These are phyloP conservation scores for Drosophila histrio DNA, from an alignment of 2,888 invertebrate genomes.

Conservation along the genomic window DNA sequence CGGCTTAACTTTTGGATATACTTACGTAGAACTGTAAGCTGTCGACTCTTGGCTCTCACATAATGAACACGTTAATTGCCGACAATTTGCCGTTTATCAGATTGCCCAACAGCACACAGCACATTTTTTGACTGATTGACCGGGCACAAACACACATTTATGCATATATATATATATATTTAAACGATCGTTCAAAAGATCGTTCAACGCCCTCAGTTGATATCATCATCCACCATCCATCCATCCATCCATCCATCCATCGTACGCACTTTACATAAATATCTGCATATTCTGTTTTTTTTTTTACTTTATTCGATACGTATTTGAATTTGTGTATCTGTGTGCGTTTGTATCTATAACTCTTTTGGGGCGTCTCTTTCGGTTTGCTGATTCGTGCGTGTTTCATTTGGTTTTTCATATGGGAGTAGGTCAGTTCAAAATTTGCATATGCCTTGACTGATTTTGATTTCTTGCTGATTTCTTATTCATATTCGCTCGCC, in stretches of 20 bases:
- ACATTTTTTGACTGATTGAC: conserved; percentile 53
- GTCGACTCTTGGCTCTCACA: conserved; percentile 4
- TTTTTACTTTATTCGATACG: conserved; percentile 20
- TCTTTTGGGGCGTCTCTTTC: conserved; percentile 39
- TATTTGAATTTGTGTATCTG: conserved; percentile 21
- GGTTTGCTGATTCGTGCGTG: conserved; percentile 34
- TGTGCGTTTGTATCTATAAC: conserved; percentile 18
- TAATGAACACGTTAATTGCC: conserved; percentile 71
- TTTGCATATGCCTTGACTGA: conserved; percentile 76
- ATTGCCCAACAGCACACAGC: conserved; percentile 25
- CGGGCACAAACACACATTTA: conserved; percentile 3
- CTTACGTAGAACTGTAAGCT: background rate
- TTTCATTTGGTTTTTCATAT: conserved; percentile 73
- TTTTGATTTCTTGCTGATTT: conserved; percentile 72
- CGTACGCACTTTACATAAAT: conserved; percentile 67
- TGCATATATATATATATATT: background rate
- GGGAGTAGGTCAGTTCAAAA: conserved; percentile 81
- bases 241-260: conserved; percentile 3
- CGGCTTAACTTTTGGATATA: conserved; percentile 45
- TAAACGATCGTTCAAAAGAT: conserved; percentile 48
- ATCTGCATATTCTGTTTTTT: conserved; percentile 33
- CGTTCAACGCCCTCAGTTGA: conserved; percentile 69
- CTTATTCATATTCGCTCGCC: conserved; percentile 72
- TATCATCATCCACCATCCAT: conserved; percentile 24
- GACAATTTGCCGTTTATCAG: conserved; percentile 57